Percentiles rank a stretch among this genome's conserved stretches.
These are phyloP conservation scores for Pelochelys cantorii DNA, from an alignment of 2,797 vertebrate genomes.

Conservation along the genomic window DNA sequence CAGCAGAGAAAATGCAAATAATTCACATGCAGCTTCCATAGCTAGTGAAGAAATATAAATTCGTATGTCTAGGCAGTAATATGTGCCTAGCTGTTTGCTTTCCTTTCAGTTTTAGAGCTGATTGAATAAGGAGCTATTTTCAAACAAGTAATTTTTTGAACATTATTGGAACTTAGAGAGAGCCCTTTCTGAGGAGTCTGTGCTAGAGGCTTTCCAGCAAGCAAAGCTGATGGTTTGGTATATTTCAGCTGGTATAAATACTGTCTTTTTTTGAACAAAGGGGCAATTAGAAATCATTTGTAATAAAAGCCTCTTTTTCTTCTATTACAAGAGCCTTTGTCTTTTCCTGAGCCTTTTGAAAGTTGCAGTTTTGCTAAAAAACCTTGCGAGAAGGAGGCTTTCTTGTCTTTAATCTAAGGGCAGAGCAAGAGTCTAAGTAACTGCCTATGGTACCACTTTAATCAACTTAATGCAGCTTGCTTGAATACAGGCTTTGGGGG, in stretches of 20 bases:
- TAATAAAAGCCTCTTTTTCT: slow-evolving; percentile 94
- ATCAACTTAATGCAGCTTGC: slow-evolving; percentile 97
- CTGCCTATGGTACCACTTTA: slow-evolving; percentile 89
- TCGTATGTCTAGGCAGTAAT: slow-evolving; percentile 35
- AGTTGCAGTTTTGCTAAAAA: slow-evolving; percentile 87
- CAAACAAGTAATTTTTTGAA: slow-evolving; percentile 83
- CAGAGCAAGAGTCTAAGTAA: slow-evolving; percentile 88
- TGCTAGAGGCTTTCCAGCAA: slow-evolving; percentile 87
- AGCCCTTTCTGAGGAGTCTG: slow-evolving; percentile 75
- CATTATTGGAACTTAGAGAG: slow-evolving; percentile 85
- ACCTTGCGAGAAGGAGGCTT: slow-evolving; percentile 82
- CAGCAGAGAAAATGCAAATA: slow-evolving; percentile 26
- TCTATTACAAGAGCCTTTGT: slow-evolving; percentile 89
- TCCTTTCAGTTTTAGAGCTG: slow-evolving; percentile 66
- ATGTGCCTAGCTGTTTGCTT: slow-evolving; percentile 6
- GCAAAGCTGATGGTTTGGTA: slow-evolving; percentile 84
- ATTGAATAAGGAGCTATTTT: slow-evolving; percentile 76
- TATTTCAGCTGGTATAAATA: slow-evolving; percentile 85
- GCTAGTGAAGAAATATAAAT: slow-evolving; percentile 5
- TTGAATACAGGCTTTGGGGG: slow-evolving; percentile 84
- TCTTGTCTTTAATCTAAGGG: slow-evolving; percentile 95
- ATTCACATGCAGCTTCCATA: slow-evolving; percentile 15
- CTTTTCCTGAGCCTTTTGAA: slow-evolving; percentile 95
- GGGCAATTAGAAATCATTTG: slow-evolving; percentile 98
- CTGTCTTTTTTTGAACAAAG: slow-evolving; percentile 92